phyloP scores from a whole-genome alignment of 1,140 invertebrate genomes.

The Conus betulinus region DNA sequence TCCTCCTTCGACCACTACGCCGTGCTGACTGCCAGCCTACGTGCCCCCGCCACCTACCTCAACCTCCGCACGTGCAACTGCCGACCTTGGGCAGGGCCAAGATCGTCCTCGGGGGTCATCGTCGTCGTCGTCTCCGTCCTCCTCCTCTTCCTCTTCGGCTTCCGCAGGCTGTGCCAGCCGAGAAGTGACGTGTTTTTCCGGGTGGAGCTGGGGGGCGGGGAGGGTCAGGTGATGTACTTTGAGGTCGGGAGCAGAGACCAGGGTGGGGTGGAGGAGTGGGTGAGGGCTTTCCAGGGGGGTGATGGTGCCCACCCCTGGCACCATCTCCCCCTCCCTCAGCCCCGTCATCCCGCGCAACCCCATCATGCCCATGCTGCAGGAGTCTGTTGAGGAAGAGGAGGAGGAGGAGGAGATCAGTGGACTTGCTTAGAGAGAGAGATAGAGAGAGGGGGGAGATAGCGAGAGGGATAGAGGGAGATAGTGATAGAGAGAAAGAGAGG shows the following conservation, averaged over 20 bases:
- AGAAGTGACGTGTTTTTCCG: background rate
- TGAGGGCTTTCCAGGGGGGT: slow-evolving; percentile 25
- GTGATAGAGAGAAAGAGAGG: too few relatives aligned
- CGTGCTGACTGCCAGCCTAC: slow-evolving; percentile 19
- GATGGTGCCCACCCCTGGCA: background rate
- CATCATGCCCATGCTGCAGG: slow-evolving; percentile 32
- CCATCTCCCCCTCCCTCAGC: slow-evolving; percentile 26
- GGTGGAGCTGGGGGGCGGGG: slow-evolving; percentile 29
- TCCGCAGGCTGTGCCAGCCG: background rate
- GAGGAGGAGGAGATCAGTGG: slow-evolving; percentile 24
- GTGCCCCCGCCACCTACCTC: slow-evolving; percentile 32
- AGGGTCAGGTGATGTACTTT: slow-evolving; percentile 34
- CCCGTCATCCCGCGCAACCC: slow-evolving; percentile 31
- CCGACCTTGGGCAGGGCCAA: background rate
- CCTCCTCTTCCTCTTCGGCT: background rate
- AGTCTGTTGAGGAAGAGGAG: slow-evolving; percentile 30
- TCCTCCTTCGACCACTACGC: slow-evolving; percentile 32
- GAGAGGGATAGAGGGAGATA: too few relatives aligned
- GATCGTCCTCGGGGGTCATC: background rate
- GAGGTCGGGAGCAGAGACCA: background rate
- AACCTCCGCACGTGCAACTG: slow-evolving; percentile 36
- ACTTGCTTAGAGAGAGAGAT: background rate
- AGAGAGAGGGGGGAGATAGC: background rate
- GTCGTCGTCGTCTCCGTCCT: background rate
- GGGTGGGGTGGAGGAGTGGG: slow-evolving; percentile 18